Evolutionary conservation across 2,797 vertebrate genomes (phyloP).

Genomic region (Thamnophis elegans): DNA sequence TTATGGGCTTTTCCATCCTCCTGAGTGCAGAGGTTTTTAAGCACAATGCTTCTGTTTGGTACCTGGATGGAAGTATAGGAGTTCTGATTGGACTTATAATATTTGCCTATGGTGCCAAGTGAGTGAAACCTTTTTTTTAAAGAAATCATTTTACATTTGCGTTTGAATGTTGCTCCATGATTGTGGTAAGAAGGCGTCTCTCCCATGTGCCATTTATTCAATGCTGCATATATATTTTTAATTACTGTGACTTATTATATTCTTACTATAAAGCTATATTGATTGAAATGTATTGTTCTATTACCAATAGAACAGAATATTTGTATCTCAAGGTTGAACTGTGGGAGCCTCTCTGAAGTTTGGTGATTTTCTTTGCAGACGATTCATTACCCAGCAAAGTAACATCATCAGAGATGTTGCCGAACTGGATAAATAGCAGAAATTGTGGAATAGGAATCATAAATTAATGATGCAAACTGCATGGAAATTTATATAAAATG

Average conservation of each 20-base stretch:
- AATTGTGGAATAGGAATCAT: no score
- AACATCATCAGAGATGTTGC: neutral
- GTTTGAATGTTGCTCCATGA: neutral
- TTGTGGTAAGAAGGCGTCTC: neutral
- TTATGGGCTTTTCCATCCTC: constrained; percentile 98
- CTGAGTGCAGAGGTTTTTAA: constrained; percentile 94
- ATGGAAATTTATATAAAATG: no score
- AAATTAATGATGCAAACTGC: no score
- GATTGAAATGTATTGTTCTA: neutral
- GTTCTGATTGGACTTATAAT: constrained; percentile 94
- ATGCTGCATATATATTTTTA: neutral
- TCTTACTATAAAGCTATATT: neutral
- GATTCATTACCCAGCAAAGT: neutral
- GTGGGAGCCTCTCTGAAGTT: neutral
- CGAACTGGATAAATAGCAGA: no score
- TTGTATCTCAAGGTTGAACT: neutral
- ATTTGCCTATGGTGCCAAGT: constrained; percentile 94
- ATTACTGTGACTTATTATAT: neutral
- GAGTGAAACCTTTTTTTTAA: constrained; percentile 61
- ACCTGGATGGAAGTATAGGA: constrained; percentile 90
- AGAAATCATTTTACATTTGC: neutral
- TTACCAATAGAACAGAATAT: neutral
- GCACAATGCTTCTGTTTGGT: constrained; percentile 89
- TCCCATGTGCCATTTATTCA: neutral
- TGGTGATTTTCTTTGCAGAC: neutral